Base-by-base conservation (phyloP, 2,113 vertebrate genomes). In the Antidorcas marsupialis region DNA sequence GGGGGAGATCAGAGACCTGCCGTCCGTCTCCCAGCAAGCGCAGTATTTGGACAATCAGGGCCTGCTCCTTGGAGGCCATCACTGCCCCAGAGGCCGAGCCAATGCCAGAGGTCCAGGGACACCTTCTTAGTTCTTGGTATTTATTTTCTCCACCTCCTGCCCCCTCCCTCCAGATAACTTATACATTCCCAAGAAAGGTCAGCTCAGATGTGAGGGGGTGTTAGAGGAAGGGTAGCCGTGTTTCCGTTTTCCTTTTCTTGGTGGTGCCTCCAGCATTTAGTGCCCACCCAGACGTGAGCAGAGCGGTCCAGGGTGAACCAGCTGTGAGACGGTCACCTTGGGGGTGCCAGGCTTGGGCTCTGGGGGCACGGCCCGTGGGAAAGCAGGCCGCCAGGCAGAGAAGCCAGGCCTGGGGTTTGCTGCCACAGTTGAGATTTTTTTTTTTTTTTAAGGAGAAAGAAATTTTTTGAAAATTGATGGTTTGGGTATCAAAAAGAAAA, bases 401-500 rank as follows among this genome's bases (percentile, higher is more conserved):
- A 47, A 64, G 90, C 85, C 62, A 64, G 88, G 71, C 91, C 94
- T 17, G 81, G 60, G 94, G 67, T 91, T 87, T 13, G 43, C 91
- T 89, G 67, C 25, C 8, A n/a, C 8, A 36, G 91, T 98, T 97
- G 85, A 96, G 82, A 59, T 33, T 97, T 76, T 79, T 97, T 97
- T 76, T 76, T 79, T 97, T 97, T 97, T 96, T 98, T 95, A 62
- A 93, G 5, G 52, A 90, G 64, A 96, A 59, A 97, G 10, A 15
- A 23, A 39, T 94, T 86, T 98, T 88, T 98, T 97, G 64, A 94
- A 97, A 95, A 96, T 95, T 5, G 67, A 97, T 94, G 96, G 86
- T 94, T 96, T 97, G 85, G 94, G 94, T 98, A 97, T 96, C 97
- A 92, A 96, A 98, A 97, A 94, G 71, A 76, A 96, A 97, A 95